Evolutionary conservation across 1,140 invertebrate genomes (phyloP).

Genomic region (Reticulitermes speratus): DNA sequence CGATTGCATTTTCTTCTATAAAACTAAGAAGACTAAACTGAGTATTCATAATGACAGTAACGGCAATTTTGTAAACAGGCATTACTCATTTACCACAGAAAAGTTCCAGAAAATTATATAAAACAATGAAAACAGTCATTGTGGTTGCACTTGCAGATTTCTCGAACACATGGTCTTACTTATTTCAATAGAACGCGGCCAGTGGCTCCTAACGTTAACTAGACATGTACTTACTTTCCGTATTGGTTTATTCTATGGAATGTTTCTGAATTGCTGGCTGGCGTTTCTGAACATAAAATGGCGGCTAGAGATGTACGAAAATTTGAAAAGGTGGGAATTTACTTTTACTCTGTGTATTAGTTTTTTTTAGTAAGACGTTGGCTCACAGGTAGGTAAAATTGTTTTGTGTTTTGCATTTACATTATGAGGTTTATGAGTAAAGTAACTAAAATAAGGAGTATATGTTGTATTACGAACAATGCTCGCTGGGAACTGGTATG

Average conservation of each 20-base stretch:
- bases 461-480: background rate
- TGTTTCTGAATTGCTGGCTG: background rate
- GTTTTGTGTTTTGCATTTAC: background rate
- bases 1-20: no score
- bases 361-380: background rate
- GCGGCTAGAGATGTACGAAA: background rate
- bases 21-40: no score
- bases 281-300: slow-evolving; percentile 7
- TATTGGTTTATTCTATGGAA: background rate
- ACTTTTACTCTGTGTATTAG: background rate
- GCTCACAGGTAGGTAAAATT: background rate
- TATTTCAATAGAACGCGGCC: no score
- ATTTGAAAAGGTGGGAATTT: slow-evolving; percentile 10
- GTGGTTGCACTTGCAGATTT: no score
- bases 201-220: background rate
- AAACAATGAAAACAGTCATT: no score
- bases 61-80: no score
- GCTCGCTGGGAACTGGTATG: background rate
- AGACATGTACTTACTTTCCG: background rate
- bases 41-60: no score
- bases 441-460: background rate
- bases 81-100: no score
- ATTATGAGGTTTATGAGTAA: background rate
- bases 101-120: no score
- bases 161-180: no score